Evolutionary conservation across 2,113 vertebrate genomes (phyloP), one percentile per base, ranked within the genome.

Genomic region (Eurystomus gularis): DNA sequence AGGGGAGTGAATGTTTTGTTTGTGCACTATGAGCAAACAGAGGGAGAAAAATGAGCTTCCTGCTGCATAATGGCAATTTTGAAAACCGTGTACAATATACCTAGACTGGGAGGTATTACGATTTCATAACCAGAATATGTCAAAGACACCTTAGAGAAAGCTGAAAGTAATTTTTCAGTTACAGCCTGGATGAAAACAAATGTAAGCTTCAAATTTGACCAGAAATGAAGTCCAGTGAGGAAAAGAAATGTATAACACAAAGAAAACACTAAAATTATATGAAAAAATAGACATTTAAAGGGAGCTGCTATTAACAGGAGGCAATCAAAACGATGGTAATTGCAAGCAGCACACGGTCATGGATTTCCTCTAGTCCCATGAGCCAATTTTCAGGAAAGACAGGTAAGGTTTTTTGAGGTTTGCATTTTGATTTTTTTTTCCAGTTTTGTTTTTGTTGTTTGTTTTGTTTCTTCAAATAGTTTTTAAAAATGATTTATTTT

Each of bases 391-490:
- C 70, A 62, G 19, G 11, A 66, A 9, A 77, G 25, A 71, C 11
- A 54, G 71, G 31, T 35, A 35, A 2, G 1, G 3, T 40, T 28
- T 39, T 17, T n/a, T 11, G 8, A 11, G 13, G 0, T 1, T 6
- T 61, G 12, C 7, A 18, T 31, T 20, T 44, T 37, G 23, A 23
- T 23, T 42, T 25, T 39, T 26, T 33, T 26, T 18, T 39, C 21
- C 14, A 35, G 13, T 64, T 33, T 37, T 42, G 55, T 5, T 3
- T 77, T 11, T 57, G 42, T 15, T 42, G 42, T 28, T 49, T 39
- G 51, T 3, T 7, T 88, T 11, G 80, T n/a, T n/a, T n/a, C n/a
- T 37, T 52, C 5, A 40, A 75, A 78, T 5, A 44, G 28, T 64
- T 71, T 79, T 48, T 3, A 82, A 85, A 85, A 39, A 20, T 17